Evolutionary conservation across 2,113 vertebrate species (phyloP), one percentile per base, ranked within the genome.

Genomic region (Lophura nycthemera): DNA sequence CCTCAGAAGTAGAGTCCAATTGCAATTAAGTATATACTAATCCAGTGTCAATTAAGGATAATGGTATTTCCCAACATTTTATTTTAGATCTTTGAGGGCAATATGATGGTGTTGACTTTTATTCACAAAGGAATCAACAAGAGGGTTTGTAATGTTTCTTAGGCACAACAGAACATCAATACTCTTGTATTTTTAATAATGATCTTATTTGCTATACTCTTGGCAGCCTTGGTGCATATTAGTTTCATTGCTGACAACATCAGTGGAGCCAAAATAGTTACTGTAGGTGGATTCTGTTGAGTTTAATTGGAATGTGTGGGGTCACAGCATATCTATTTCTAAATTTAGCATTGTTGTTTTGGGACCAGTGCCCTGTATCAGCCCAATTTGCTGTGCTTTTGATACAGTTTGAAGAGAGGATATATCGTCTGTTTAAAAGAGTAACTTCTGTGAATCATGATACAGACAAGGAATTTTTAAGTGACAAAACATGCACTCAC

Each of bases 221-320:
- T 87, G 64, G 10, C 64, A 93, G 76, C 42, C 73, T 83, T 69
- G 80, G 38, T 63, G 32, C 32, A 8, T 69, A 43, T 86, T 89
- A 75, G 36, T 92, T 86, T 77, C 34, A 15, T 21, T 79, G 27
- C n/a, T 84, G 45, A 89, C 69, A 85, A 73, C 38, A 72, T 48
- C 76, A 80, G 57, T 47, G 57, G n/a, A 91, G 25, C 60, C 22
- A 87, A 93, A 86, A 92, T 88, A 86, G 86, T 89, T 86, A 69
- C 84, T 93, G 60, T 86, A 80, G 64, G 60, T 86, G 66, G 38
- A 30, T 81, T 95, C 76, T 87, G 19, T 54, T 83, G 52, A 90
- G 40, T 57, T 92, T 65, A 93, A 95, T 40, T 38, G 25, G n/a
- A 90, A 91, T 72, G 9, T 82, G n/a, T 75, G 69, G 22, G 56